phyloP scores from a whole-genome alignment of 2,113 vertebrate species.

The Anseranas semipalmata region DNA sequence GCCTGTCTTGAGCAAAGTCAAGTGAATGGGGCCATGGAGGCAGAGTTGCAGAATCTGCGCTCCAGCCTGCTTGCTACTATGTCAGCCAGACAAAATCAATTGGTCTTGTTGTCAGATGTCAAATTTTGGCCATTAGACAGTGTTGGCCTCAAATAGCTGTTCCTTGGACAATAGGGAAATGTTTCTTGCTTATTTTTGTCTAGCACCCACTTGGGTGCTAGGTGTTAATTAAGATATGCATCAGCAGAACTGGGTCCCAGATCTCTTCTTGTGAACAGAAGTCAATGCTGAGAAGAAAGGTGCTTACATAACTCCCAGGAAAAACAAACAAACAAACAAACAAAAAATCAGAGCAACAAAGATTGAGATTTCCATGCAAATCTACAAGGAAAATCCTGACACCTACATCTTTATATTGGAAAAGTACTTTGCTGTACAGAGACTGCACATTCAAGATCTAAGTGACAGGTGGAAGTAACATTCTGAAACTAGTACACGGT shows the following conservation, averaged over 20 bases:
- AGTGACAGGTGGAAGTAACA: slow-evolving; percentile 27
- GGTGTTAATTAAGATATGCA: background rate
- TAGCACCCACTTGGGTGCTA: background rate
- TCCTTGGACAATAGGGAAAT: background rate
- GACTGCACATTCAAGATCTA: background rate
- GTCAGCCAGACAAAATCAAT: background rate
- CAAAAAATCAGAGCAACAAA: background rate
- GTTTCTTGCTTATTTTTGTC: background rate
- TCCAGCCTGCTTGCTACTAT: background rate
- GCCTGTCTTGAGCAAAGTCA: background rate
- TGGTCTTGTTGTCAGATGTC: background rate
- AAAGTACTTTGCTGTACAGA: slow-evolving; percentile 14
- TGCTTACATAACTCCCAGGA: background rate
- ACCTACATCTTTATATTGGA: background rate
- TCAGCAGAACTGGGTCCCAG: background rate
- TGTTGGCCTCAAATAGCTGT: background rate
- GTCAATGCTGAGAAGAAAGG: background rate
- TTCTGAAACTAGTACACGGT: background rate
- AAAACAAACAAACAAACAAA: background rate
- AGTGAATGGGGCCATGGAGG: background rate
- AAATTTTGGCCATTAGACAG: background rate
- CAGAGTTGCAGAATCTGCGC: background rate
- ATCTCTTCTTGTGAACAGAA: background rate
- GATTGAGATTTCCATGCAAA: background rate
- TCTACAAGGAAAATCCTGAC: background rate